phyloP scores from a whole-genome alignment of 2,113 vertebrate genomes.

The Grammatotria lemairii region DNA sequence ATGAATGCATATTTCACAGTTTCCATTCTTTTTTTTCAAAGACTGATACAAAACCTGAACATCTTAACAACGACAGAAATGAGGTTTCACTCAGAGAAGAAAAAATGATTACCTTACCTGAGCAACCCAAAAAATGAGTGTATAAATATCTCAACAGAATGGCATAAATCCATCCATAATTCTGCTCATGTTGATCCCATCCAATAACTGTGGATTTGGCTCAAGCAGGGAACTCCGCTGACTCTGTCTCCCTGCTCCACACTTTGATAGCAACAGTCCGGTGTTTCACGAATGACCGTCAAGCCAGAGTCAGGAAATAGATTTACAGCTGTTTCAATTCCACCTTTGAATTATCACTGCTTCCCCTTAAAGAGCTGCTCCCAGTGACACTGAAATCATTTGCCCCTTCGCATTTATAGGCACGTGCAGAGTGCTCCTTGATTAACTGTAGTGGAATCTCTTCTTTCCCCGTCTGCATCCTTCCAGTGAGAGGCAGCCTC shows the following conservation, averaged over 20 bases:
- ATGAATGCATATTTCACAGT: not conserved
- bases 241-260: slow-evolving; percentile 55
- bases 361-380: slow-evolving; percentile 65
- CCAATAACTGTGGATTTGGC: slow-evolving; percentile 72
- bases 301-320: slow-evolving; percentile 75
- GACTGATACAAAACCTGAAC: not conserved
- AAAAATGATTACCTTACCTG: slow-evolving; percentile 77
- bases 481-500: slow-evolving; percentile 68
- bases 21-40: not conserved
- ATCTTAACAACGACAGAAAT: not conserved
- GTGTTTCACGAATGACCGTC: slow-evolving; percentile 72
- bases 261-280: slow-evolving; percentile 72
- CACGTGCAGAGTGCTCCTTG: slow-evolving; percentile 59
- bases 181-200: slow-evolving; percentile 69
- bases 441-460: slow-evolving; percentile 61
- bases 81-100: not conserved
- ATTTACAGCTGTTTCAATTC: slow-evolving; percentile 81
- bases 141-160: slow-evolving; percentile 83
- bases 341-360: slow-evolving; percentile 80
- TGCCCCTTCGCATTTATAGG: slow-evolving; percentile 54
- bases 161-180: slow-evolving; percentile 85
- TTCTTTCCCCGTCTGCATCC: slow-evolving; percentile 58
- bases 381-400: slow-evolving; percentile 67
- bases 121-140: slow-evolving; percentile 79
- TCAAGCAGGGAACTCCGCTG: slow-evolving; percentile 59